phyloP scores from a whole-genome alignment of 2,888 invertebrate genomes.

The Aricia artaxerxes region DNA sequence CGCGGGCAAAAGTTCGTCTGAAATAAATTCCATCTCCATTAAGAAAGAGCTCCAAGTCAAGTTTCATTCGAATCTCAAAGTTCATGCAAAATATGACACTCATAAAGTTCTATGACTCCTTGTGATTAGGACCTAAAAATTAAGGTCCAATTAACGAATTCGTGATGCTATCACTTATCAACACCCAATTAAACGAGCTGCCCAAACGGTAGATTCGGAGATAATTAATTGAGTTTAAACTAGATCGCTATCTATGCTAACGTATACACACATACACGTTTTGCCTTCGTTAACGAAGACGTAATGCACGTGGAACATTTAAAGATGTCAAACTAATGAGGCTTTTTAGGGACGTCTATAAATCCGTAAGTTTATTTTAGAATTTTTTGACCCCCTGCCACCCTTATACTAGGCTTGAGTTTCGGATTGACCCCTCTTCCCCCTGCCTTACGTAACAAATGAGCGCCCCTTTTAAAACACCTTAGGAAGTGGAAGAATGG shows the following conservation, averaged over 20 bases:
- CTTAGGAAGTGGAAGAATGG: too few species aligned
- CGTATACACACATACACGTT: neutral
- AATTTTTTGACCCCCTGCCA: too few species aligned
- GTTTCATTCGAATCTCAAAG: too few species aligned
- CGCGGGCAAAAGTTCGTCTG: neutral
- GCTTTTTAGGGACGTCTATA: neutral
- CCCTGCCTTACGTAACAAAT: too few species aligned
- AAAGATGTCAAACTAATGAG: neutral
- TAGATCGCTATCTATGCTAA: neutral
- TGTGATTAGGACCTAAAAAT: neutral
- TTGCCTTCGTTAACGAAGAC: neutral
- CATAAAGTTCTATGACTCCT: too few species aligned
- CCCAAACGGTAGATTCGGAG: neutral
- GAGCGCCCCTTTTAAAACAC: too few species aligned
- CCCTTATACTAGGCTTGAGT: too few species aligned
- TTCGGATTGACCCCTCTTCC: too few species aligned
- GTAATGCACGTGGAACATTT: neutral
- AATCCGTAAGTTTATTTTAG: too few species aligned
- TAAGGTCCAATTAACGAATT: neutral
- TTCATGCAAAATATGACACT: too few species aligned
- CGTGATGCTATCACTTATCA: conserved; percentile 3
- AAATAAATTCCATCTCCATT: neutral
- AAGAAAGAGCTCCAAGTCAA: too few species aligned
- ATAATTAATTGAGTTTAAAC: neutral
- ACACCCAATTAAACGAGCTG: neutral